Evolutionary conservation across 2,113 vertebrate genomes (phyloP).

Genomic region (Tamias sibiricus): DNA sequence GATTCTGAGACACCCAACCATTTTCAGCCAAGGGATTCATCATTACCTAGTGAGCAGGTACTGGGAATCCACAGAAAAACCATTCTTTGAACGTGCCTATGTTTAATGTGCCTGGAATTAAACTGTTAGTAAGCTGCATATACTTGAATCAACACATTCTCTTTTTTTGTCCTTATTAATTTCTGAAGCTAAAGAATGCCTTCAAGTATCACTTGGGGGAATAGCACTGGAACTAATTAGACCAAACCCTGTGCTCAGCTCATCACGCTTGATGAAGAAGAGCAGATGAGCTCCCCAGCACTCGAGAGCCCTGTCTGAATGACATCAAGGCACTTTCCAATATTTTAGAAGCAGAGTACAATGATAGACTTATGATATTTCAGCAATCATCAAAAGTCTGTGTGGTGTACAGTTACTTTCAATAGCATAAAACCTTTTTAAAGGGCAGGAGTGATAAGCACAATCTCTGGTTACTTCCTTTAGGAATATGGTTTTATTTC

Average conservation of each 20-base stretch:
- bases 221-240: conserved; percentile 43
- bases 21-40: not conserved
- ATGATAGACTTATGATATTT: conserved; percentile 22
- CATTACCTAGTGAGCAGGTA: not conserved
- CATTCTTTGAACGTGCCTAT: not conserved
- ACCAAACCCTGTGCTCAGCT: conserved; percentile 15
- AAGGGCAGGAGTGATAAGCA: conserved; percentile 29
- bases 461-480: conserved; percentile 55
- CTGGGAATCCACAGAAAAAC: not conserved
- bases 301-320: not conserved
- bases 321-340: not conserved
- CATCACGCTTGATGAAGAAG: not conserved
- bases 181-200: conserved; percentile 46
- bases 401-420: conserved; percentile 20
- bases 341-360: not conserved
- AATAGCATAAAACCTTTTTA: conserved; percentile 35
- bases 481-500: conserved; percentile 28
- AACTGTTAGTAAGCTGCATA: not conserved
- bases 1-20: not conserved
- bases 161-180: conserved; percentile 57
- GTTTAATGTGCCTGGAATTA: not conserved
- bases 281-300: not conserved
- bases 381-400: not conserved
- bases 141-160: conserved; percentile 40
- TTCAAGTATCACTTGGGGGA: conserved; percentile 51